A percentile compares a stretch with the other conserved stretches of the same genome.
phyloP scores from a whole-genome alignment of 2,797 vertebrate genomes.

The Synanceia verrucosa region DNA sequence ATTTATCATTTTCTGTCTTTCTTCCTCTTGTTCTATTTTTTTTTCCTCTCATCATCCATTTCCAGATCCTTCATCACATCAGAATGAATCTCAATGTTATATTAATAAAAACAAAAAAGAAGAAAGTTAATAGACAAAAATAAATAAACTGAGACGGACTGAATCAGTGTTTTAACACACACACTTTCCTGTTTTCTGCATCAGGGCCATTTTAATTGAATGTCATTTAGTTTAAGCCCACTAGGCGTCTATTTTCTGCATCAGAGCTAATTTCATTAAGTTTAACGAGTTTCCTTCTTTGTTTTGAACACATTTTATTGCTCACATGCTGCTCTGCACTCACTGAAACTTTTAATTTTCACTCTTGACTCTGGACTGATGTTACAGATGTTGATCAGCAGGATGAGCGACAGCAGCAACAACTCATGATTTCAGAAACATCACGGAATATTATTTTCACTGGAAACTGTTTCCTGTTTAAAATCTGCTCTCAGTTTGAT shows the following conservation, averaged over 20 bases:
- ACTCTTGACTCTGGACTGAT: neutral
- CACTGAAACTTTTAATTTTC: neutral
- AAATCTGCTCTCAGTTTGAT: no score
- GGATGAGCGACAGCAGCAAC: no score
- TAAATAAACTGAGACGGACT: neutral
- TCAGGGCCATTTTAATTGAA: conserved; percentile 27
- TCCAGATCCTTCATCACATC: no score
- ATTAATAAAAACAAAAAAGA: no score
- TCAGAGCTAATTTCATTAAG: conserved; percentile 14
- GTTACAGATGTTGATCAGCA: no score
- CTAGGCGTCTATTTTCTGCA: conserved; percentile 18
- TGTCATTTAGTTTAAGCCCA: conserved; percentile 11
- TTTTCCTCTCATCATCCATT: no score
- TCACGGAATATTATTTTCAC: no score
- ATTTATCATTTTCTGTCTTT: no score
- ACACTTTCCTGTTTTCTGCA: conserved; percentile 30
- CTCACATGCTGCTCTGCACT: neutral
- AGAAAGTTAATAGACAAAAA: neutral
- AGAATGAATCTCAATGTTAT: no score
- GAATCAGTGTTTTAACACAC: neutral
- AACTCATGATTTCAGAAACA: no score
- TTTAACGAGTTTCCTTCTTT: neutral
- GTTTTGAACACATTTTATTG: neutral
- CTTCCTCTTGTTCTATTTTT: no score
- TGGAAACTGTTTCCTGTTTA: no score